Evolutionary conservation across 2,797 vertebrate genomes (phyloP).

Genomic region (Choloepus didactylus): DNA sequence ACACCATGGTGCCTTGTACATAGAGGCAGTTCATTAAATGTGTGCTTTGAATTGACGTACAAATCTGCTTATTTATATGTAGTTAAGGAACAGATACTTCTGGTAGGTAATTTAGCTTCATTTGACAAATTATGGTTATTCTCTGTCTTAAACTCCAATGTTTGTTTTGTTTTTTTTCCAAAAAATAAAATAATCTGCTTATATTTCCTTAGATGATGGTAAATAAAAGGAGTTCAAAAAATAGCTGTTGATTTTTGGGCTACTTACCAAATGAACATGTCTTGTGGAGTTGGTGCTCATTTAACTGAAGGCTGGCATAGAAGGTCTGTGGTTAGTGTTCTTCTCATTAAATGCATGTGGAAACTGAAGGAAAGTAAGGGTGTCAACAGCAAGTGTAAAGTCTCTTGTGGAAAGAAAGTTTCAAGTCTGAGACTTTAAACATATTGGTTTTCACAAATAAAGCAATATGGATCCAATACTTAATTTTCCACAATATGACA

Average conservation of each 20-base stretch:
- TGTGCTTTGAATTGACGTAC: neutral
- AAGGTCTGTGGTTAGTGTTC: neutral
- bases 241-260: neutral
- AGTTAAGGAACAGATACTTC: neutral
- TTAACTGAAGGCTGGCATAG: neutral
- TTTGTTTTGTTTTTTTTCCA: neutral
- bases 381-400: neutral
- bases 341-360: neutral
- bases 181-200: neutral
- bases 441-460: neutral
- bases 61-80: neutral
- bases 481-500: neutral
- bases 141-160: neutral
- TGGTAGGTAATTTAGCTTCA: neutral
- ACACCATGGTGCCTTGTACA: neutral
- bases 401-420: neutral
- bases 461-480: neutral
- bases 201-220: neutral
- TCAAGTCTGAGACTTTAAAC: neutral
- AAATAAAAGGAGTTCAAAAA: neutral
- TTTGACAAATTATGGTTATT: neutral
- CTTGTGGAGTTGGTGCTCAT: neutral
- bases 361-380: neutral
- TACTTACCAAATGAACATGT: neutral
- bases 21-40: neutral